phyloP scores from a whole-genome alignment of 2,113 vertebrate genomes.

The Neogobius melanostomus region DNA sequence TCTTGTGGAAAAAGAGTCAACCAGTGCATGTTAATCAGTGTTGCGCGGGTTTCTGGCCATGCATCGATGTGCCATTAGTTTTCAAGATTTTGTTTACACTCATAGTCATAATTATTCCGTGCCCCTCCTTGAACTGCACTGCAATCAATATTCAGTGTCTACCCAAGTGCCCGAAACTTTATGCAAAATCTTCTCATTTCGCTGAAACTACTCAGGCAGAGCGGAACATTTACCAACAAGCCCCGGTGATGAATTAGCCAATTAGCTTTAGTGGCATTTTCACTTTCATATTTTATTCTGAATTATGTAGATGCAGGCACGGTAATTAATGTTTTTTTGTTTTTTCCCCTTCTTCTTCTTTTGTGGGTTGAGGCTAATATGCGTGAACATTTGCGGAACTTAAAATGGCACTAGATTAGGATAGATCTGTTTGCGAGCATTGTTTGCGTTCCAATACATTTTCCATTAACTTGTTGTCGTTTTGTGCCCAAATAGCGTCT shows the following conservation, averaged over 20 bases:
- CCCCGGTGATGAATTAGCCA: conserved; percentile 74
- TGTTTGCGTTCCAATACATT: conserved; percentile 13
- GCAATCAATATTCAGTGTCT: conserved; percentile 28
- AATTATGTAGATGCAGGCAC: conserved; percentile 69
- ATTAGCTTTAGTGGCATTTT: conserved; percentile 70
- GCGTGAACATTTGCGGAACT: conserved; percentile 56
- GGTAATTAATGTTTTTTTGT: conserved; percentile 68
- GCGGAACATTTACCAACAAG: conserved; percentile 66
- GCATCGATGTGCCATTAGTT: not conserved
- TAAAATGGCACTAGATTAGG: conserved; percentile 39
- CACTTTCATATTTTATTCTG: conserved; percentile 71
- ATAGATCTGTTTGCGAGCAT: conserved; percentile 37
- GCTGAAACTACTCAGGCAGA: conserved; percentile 60
- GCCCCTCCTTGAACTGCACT: conserved; percentile 5
- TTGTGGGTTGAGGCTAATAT: conserved; percentile 38
- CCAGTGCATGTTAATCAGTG: too few relatives aligned
- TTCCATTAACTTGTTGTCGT: conserved; percentile 14
- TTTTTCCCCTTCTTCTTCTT: conserved; percentile 24
- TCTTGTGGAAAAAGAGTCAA: too few relatives aligned
- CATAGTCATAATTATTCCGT: conserved; percentile 2
- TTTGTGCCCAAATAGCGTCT: conserved; percentile 11
- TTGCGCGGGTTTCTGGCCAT: not conserved
- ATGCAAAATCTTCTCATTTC: conserved; percentile 70
- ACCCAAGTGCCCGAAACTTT: conserved; percentile 36
- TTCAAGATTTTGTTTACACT: not conserved